A percentile compares a stretch with the other conserved stretches of the same genome.
Conservation (phyloP, 1,140 invertebrate genomes). For the Lepidotrigona ventralis region DNA sequence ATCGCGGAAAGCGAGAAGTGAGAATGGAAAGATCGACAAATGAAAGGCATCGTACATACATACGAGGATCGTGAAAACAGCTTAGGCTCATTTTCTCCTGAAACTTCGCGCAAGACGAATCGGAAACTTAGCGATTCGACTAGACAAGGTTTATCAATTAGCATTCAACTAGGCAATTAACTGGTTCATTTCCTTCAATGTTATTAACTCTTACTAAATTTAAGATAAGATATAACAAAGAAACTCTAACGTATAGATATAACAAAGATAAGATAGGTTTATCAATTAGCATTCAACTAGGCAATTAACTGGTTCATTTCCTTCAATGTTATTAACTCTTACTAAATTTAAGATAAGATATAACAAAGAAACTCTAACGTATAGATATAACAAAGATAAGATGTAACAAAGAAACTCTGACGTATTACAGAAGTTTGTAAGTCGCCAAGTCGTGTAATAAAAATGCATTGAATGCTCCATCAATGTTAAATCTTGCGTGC, state of each 20-base stretch:
- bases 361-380: too few relatives aligned
- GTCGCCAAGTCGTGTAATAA: too few relatives aligned
- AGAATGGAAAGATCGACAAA: too few relatives aligned
- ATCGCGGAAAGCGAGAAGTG: too few relatives aligned
- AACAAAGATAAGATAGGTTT: too few relatives aligned
- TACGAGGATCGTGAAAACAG: neutral
- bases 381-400: too few relatives aligned
- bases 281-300: too few relatives aligned
- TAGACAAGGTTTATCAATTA: too few relatives aligned
- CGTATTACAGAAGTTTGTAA: neutral
- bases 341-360: neutral
- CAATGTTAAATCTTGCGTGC: neutral
- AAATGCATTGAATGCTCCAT: neutral
- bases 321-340: neutral
- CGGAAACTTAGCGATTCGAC: neutral
- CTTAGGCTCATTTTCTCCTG: neutral
- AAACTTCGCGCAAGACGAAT: neutral
- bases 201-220: neutral
- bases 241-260: too few relatives aligned
- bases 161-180: neutral
- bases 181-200: neutral
- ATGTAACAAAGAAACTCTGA: too few relatives aligned
- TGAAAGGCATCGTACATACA: too few relatives aligned
- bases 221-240: neutral
- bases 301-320: neutral